Percentiles rank a stretch among this genome's conserved stretches.
Conservation (phyloP, 2,113 vertebrate genomes). For the Prionailurus bengalensis region DNA sequence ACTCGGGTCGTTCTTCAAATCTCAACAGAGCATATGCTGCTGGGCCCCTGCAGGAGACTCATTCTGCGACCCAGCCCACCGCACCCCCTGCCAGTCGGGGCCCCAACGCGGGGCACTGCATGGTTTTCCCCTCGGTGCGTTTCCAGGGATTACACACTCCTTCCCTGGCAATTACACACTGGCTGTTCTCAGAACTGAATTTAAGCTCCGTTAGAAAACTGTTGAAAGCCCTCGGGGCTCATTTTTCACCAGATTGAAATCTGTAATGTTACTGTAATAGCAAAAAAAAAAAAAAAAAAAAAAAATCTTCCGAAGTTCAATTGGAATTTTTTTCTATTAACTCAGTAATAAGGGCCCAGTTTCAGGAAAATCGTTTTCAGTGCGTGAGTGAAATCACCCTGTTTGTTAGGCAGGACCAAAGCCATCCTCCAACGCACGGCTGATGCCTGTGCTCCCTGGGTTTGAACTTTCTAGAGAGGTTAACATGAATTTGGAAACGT, state of each 20-base stretch:
- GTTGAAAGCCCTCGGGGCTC: constrained; percentile 75
- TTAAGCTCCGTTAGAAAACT: constrained; percentile 79
- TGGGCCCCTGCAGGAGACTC: accelerated
- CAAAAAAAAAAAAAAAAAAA: constrained; percentile 40
- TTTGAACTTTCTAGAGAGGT: background rate
- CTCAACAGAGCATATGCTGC: accelerated
- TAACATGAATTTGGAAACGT: background rate
- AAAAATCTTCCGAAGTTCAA: constrained; percentile 75
- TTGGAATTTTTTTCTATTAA: constrained; percentile 85
- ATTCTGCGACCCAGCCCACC: background rate
- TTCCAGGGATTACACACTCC: constrained; percentile 7
- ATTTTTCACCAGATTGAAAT: constrained; percentile 82
- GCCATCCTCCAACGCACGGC: constrained; percentile 4
- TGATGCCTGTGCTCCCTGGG: accelerated
- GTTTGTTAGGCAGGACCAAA: constrained; percentile 68
- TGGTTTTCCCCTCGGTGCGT: background rate
- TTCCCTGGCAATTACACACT: constrained; percentile 51
- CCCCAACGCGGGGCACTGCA: accelerated
- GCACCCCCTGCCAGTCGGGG: accelerated
- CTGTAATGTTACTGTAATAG: constrained; percentile 76
- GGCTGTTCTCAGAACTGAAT: constrained; percentile 76
- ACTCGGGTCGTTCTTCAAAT: background rate
- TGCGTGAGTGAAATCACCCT: constrained; percentile 65
- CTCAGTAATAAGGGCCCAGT: constrained; percentile 82
- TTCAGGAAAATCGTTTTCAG: constrained; percentile 79